Percentiles rank a stretch among this genome's conserved stretches.
These are phyloP conservation scores for Drosophila yakuba DNA, from an alignment of 1,140 invertebrate genomes.

Conservation along the genomic window DNA sequence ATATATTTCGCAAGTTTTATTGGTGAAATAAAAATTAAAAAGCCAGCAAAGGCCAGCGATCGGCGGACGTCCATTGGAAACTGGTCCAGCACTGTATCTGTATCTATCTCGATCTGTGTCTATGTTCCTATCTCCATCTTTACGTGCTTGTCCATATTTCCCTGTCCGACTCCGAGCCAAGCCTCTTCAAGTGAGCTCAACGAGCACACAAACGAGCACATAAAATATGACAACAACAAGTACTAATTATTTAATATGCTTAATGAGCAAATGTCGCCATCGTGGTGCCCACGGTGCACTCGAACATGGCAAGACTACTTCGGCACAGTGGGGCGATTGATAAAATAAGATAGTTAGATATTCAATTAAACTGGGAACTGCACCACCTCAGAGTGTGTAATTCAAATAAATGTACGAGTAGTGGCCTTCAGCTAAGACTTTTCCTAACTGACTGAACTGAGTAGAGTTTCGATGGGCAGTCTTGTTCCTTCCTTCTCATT, in stretches of 20 bases:
- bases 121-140: constrained; percentile 36
- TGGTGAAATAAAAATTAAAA: constrained; percentile 31
- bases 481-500: no score
- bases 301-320: constrained; percentile 12
- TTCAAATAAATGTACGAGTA: background rate
- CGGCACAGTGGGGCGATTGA: constrained; percentile 40
- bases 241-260: constrained; percentile 80
- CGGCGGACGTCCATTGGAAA: constrained; percentile 41
- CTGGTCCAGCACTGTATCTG: constrained; percentile 52
- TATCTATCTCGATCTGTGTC: constrained; percentile 32
- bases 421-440: no score
- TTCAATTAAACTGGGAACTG: background rate
- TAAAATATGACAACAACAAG: constrained; percentile 79
- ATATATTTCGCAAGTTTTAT: constrained; percentile 48
- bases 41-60: constrained; percentile 46
- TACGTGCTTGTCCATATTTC: constrained; percentile 23
- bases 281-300: constrained; percentile 57
- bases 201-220: constrained; percentile 62
- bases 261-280: constrained; percentile 78
- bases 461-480: no score
- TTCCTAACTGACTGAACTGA: no score
- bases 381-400: background rate
- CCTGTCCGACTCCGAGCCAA: constrained; percentile 27
- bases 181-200: constrained; percentile 61
- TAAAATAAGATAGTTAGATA: background rate